phyloP scores from a whole-genome alignment of 1,140 invertebrate species.

The Archegozetes longisetosus region DNA sequence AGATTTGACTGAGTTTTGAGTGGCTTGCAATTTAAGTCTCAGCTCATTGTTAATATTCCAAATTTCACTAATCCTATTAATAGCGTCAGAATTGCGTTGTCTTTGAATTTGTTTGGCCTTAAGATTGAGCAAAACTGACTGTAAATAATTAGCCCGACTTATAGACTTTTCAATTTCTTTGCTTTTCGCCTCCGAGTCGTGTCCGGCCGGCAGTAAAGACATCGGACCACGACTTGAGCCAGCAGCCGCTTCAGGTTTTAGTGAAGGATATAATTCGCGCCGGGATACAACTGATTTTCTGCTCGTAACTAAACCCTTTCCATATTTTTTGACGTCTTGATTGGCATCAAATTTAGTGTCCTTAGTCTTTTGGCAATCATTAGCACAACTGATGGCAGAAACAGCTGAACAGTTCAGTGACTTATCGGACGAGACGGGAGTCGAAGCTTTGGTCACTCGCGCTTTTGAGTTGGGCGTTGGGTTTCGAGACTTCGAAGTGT shows the following conservation, averaged over 20 bases:
- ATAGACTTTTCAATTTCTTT: not conserved
- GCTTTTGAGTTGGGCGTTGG: not conserved
- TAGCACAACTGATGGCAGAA: not conserved
- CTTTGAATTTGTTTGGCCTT: not conserved
- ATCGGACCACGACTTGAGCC: not conserved
- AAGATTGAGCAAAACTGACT: not conserved
- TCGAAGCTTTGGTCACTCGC: not conserved
- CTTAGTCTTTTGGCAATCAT: not conserved
- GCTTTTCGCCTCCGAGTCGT: not conserved
- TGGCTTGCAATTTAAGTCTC: not conserved
- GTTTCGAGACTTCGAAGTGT: not conserved
- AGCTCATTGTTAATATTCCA: not conserved
- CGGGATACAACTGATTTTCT: not conserved
- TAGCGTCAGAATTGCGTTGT: not conserved
- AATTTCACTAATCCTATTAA: not conserved
- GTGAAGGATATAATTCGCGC: not conserved
- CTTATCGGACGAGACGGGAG: not conserved
- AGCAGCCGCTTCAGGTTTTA: not conserved
- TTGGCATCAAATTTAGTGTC: too few species aligned
- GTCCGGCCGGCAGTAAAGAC: not conserved
- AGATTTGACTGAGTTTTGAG: not conserved
- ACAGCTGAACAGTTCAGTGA: not conserved
- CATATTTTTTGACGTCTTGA: not conserved
- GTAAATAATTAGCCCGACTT: not conserved
- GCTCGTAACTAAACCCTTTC: not conserved